Conservation (phyloP, 1,140 invertebrate genomes). For the Drosophila parabipectinata region DNA sequence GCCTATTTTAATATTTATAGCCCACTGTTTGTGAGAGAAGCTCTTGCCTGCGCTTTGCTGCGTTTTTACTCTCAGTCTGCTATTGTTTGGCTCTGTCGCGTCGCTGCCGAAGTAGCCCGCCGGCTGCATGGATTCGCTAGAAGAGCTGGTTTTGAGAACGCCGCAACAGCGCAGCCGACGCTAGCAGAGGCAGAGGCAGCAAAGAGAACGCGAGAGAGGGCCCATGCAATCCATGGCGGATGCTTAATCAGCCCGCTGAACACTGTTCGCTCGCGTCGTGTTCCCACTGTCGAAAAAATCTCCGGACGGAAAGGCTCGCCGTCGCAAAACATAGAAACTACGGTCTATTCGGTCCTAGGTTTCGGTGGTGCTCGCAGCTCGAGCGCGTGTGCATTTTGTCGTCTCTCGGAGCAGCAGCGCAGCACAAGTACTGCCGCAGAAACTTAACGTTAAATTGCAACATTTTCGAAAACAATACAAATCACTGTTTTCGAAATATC, state of each 20-base stretch:
- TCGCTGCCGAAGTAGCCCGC: slow-evolving; percentile 14
- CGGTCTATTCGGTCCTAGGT: slow-evolving; percentile 82
- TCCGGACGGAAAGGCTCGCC: slow-evolving; percentile 21
- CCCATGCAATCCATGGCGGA: no score
- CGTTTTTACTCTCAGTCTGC: slow-evolving; percentile 66
- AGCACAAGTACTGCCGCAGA: slow-evolving; percentile 2
- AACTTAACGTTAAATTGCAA: slow-evolving; percentile 3
- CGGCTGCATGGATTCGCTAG: neutral
- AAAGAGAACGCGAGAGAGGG: neutral
- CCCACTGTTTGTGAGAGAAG: slow-evolving; percentile 31
- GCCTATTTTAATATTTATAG: no score
- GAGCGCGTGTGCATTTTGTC: slow-evolving; percentile 4
- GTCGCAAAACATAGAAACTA: slow-evolving; percentile 79
- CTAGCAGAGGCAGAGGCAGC: no score
- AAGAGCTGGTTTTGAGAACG: slow-evolving; percentile 3
- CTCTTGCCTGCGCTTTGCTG: slow-evolving; percentile 59
- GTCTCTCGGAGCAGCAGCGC: slow-evolving; percentile 1
- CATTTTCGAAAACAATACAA: slow-evolving; percentile 5
- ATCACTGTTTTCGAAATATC: neutral
- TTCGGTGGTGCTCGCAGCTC: slow-evolving; percentile 3
- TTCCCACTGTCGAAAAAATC: slow-evolving; percentile 1
- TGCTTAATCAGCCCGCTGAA: neutral
- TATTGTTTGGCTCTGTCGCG: slow-evolving; percentile 32
- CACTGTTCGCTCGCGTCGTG: neutral
- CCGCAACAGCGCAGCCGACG: no score